A percentile compares a stretch with the other conserved stretches of the same genome.
Conservation (phyloP, 2,113 vertebrate genomes). For the Arothron firmamentum region DNA sequence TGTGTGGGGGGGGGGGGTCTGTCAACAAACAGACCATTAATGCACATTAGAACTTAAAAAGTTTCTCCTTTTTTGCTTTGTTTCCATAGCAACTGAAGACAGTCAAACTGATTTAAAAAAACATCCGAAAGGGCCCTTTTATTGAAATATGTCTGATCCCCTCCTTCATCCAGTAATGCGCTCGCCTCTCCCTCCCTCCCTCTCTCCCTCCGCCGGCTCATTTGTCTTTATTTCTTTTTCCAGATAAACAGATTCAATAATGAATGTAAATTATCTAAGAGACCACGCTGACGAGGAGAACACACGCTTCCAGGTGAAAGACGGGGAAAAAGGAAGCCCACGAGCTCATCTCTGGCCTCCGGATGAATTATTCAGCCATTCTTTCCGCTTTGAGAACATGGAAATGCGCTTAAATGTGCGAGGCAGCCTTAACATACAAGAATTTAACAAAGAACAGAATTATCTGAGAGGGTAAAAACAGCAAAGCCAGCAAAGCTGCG, state of each 20-base stretch:
- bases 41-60: too few relatives aligned
- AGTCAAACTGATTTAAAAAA: conserved; percentile 19
- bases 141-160: not conserved
- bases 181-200: not conserved
- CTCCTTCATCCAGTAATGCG: conserved; percentile 32
- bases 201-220: not conserved
- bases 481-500: too few relatives aligned
- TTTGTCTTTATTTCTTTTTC: conserved; percentile 8
- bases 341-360: not conserved
- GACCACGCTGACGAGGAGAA: not conserved
- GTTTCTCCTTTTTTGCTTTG: too few relatives aligned
- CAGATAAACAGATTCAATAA: conserved; percentile 5
- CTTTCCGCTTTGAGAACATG: conserved; percentile 7
- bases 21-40: too few relatives aligned
- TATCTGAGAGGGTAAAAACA: too few relatives aligned
- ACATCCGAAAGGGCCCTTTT: conserved; percentile 30
- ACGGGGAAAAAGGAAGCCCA: not conserved
- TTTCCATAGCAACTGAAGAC: conserved; percentile 8
- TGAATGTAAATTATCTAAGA: conserved; percentile 8
- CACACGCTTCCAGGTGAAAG: not conserved
- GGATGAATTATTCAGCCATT: conserved; percentile 14
- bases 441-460: too few relatives aligned
- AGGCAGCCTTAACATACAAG: conserved; percentile 3
- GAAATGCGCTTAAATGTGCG: not conserved
- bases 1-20: too few relatives aligned